Conservation (phyloP, 2,797 vertebrate species). For the Chrysocyon brachyurus region DNA sequence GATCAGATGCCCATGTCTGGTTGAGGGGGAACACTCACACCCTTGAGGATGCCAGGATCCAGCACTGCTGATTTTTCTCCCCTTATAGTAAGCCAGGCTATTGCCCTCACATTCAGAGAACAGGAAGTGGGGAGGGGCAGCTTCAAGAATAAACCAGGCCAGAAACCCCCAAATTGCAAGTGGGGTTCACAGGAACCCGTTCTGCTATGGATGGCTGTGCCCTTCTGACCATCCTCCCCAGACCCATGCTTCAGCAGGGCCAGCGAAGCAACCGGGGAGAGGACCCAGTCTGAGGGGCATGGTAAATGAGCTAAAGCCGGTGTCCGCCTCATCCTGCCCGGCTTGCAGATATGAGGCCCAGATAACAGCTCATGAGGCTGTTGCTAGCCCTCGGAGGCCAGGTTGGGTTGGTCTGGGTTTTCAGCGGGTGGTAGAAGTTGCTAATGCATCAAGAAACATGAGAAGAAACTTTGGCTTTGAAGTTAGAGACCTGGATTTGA, state of each 20-base stretch:
- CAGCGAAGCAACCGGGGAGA: background rate
- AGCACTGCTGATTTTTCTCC: background rate
- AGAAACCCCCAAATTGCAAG: background rate
- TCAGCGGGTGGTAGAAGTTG: background rate
- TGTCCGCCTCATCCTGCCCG: fast-evolving
- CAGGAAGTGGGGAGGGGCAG: conserved; percentile 75
- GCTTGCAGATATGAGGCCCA: background rate
- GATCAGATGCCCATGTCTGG: fast-evolving
- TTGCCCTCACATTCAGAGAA: background rate
- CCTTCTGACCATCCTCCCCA: background rate
- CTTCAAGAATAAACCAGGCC: background rate
- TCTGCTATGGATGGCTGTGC: background rate
- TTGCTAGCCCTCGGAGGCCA: background rate
- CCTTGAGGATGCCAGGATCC: background rate
- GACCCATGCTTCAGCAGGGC: conserved; percentile 18
- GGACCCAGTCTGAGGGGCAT: background rate
- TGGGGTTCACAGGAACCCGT: background rate
- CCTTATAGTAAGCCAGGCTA: background rate
- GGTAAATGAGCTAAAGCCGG: background rate
- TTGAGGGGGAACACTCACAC: background rate
- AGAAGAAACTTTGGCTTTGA: conserved; percentile 2
- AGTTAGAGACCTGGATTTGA: background rate
- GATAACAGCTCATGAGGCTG: background rate
- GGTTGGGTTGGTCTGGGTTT: background rate
- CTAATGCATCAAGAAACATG: background rate